phyloP scores from a whole-genome alignment of 1,140 invertebrate species.

The Archivesica marissinica region DNA sequence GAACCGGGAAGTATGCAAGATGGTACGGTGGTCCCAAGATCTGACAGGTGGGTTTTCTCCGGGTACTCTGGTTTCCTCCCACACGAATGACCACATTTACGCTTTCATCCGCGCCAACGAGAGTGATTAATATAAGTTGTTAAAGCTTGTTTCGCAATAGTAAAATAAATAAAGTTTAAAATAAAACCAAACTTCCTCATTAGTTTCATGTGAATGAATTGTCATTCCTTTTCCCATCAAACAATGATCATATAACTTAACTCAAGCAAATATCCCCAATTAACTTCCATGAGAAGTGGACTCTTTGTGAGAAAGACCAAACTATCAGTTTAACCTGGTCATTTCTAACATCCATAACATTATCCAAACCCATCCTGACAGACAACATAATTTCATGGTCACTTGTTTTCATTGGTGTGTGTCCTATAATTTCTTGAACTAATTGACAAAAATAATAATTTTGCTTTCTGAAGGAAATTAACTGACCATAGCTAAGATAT shows the following conservation, averaged over 20 bases:
- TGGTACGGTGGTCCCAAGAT: too few relatives aligned
- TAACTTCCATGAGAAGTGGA: not conserved
- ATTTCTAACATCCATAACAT: not conserved
- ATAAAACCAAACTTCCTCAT: not conserved
- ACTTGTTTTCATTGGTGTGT: not conserved
- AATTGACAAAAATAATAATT: not conserved
- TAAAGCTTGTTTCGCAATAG: not conserved
- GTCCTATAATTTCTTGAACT: not conserved
- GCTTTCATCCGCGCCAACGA: too few relatives aligned
- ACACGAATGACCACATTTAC: too few relatives aligned
- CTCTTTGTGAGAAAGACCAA: not conserved
- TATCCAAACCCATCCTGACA: not conserved
- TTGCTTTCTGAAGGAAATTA: not conserved
- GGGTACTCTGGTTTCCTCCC: too few relatives aligned
- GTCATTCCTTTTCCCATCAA: slow-evolving; percentile 6
- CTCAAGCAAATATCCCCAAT: not conserved
- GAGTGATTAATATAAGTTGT: too few relatives aligned
- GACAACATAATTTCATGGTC: slow-evolving; percentile 4
- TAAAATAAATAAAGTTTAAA: not conserved
- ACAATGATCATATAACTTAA: not conserved
- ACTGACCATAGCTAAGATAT: not conserved
- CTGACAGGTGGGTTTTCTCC: too few relatives aligned
- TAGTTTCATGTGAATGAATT: not conserved
- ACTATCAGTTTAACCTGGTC: not conserved
- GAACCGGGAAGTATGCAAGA: too few relatives aligned